Evolutionary conservation across 2,797 vertebrate genomes (phyloP), one percentile per base, ranked within the genome.

Genomic region (Tragopan temminckii): DNA sequence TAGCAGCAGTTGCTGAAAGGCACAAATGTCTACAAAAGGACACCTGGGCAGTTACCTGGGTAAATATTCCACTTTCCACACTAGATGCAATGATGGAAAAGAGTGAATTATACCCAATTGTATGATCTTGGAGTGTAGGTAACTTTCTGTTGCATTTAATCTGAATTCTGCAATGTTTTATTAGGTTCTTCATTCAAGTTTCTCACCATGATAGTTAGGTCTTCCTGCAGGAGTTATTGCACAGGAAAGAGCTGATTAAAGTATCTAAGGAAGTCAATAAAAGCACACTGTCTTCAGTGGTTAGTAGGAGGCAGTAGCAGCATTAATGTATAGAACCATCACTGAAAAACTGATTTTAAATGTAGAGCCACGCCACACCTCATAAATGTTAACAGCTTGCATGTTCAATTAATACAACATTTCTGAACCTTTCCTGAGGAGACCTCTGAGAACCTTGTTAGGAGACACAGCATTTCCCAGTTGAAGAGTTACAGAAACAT

Each of bases 131-230:
- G 21, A 76, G 5, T 29, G 13, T 24, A 70, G 38, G 61, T 45
- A 42, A 2, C 11, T 67, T 90, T 89, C 38, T 81, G 9, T 19
- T 63, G 20, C 13, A 11, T 53, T 77, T 74, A 45, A 7, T 78
- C 29, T 12, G 64, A 81, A 53, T 71, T 36, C 24, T 74, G 66
- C 33, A 43, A 42, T 20, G 5, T 9, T 80, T 91, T 18, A 29
- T 19, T 52, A 50, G 7, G 11, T 91, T 38, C 11, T 59, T 33
- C 31, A 6, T 2, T 29, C 31, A 6, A 29, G 15, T 61, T 93
- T 75, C 52, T 52, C 42, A 33, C 33, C 13, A 18, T 0, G 0
- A 46, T 7, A 86, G 5, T 10, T 61, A 33, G 2, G 11, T 27
- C 11, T 8, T 66, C 21, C 35, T 68, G 27, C 12, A 84, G 20